Evolutionary conservation across 2,797 vertebrate genomes (phyloP).

Genomic region (Pseudotriccus pelzelni): DNA sequence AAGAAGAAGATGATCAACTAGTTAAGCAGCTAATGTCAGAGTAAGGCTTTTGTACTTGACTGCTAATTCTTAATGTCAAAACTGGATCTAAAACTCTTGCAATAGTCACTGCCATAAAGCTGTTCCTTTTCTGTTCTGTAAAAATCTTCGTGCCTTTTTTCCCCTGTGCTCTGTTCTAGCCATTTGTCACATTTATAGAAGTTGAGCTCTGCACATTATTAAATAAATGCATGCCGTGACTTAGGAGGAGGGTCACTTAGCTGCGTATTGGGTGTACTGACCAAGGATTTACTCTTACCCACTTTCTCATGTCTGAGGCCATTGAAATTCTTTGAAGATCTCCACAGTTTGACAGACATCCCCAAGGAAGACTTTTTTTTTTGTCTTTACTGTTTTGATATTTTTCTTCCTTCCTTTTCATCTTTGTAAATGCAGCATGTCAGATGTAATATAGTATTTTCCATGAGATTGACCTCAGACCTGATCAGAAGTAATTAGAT

Average conservation of each 20-base stretch:
- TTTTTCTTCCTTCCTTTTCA: constrained; percentile 60
- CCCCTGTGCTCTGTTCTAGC: constrained; percentile 3
- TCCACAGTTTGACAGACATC: constrained; percentile 68
- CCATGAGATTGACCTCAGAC: constrained; percentile 54
- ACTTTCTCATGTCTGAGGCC: constrained; percentile 60
- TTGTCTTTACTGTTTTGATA: constrained; percentile 60
- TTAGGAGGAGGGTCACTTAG: constrained; percentile 63
- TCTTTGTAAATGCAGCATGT: constrained; percentile 64
- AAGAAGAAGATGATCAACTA: background rate
- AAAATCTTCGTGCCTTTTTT: constrained; percentile 40
- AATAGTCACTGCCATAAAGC: constrained; percentile 10
- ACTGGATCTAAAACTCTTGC: constrained; percentile 10
- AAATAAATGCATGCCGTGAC: constrained; percentile 64
- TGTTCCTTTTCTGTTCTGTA: constrained; percentile 46
- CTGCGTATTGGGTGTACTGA: constrained; percentile 49
- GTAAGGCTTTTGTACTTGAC: constrained; percentile 7
- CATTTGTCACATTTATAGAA: constrained; percentile 72
- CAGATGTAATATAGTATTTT: constrained; percentile 58
- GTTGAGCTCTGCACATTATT: constrained; percentile 65
- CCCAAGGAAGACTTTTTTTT: constrained; percentile 68
- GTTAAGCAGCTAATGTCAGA: background rate
- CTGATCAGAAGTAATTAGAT: constrained; percentile 72
- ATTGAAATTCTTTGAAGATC: constrained; percentile 73
- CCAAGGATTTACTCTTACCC: constrained; percentile 55
- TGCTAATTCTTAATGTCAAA: constrained; percentile 34